Conservation (phyloP, 2,888 invertebrate species). For the Gastracanthus pulcherrimus region DNA sequence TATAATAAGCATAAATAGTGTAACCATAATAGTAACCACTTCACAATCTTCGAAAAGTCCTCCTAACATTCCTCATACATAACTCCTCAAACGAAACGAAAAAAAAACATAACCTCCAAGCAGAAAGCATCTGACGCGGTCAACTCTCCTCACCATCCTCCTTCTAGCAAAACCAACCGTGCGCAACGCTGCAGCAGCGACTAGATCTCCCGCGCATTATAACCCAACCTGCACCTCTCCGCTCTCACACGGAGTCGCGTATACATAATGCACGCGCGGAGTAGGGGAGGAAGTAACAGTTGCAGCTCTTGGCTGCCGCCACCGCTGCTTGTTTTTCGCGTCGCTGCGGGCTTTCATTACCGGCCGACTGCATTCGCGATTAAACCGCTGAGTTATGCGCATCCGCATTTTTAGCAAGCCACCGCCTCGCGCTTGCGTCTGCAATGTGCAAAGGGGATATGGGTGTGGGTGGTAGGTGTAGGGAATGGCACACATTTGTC, state of each 20-base stretch:
- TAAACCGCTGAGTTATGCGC: constrained; percentile 74
- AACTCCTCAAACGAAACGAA: no score
- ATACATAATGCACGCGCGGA: constrained; percentile 44
- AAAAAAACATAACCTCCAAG: no score
- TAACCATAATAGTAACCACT: no score
- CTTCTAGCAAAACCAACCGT: no score
- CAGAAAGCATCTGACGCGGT: no score
- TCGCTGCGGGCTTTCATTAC: constrained; percentile 72
- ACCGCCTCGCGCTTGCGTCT: not conserved
- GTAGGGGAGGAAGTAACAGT: not conserved
- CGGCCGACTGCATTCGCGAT: constrained; percentile 66
- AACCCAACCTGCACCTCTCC: not conserved
- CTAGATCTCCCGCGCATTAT: constrained; percentile 32
- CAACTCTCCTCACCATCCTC: no score
- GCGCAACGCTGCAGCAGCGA: no score
- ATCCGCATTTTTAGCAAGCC: constrained; percentile 72
- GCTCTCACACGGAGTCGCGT: constrained; percentile 14
- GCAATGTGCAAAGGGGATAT: not conserved
- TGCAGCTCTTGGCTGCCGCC: no score
- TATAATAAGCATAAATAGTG: no score
- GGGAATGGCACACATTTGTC: constrained; percentile 1
- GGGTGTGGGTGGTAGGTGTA: no score
- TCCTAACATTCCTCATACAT: no score
- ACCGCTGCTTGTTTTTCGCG: constrained; percentile 69
- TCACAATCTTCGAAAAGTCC: no score